Conservation (phyloP, 2,888 invertebrate species). For the Sturmia bella region DNA sequence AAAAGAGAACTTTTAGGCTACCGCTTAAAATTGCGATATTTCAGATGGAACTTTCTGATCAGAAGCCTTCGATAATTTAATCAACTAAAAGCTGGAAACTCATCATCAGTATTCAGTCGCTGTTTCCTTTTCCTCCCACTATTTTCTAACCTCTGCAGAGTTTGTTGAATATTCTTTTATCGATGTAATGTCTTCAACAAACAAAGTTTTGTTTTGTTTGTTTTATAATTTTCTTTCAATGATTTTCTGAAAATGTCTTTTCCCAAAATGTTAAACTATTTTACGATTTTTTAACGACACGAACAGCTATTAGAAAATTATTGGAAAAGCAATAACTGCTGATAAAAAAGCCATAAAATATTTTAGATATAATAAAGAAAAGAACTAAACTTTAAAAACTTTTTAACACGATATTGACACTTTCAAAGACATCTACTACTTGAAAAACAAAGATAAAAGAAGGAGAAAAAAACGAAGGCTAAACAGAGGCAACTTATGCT, state of each 20-base stretch:
- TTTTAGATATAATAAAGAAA: constrained; percentile 10
- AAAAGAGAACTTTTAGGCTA: no score
- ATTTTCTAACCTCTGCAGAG: neutral
- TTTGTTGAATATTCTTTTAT: neutral
- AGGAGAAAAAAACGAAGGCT: constrained; percentile 37
- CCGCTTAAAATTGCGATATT: no score
- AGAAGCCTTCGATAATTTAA: no score
- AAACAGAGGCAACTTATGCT: constrained; percentile 5
- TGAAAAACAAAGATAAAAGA: constrained; percentile 40
- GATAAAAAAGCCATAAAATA: constrained; percentile 34
- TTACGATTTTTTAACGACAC: constrained; percentile 65
- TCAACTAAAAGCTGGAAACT: no score
- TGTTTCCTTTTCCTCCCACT: neutral
- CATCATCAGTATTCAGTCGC: no score
- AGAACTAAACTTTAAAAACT: constrained; percentile 58
- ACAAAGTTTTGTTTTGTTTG: constrained; percentile 1
- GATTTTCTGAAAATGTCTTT: neutral
- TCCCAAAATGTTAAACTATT: constrained; percentile 49
- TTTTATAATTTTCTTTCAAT: neutral
- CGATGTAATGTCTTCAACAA: constrained; percentile 11
- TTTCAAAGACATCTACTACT: constrained; percentile 61
- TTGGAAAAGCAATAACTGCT: constrained; percentile 26
- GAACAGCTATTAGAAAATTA: constrained; percentile 58
- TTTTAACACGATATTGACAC: constrained; percentile 70
- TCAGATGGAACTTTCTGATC: no score